Percentiles rank a stretch among this genome's conserved stretches.
phyloP scores from a whole-genome alignment of 1,140 invertebrate species.

The Leucophenga varia region DNA sequence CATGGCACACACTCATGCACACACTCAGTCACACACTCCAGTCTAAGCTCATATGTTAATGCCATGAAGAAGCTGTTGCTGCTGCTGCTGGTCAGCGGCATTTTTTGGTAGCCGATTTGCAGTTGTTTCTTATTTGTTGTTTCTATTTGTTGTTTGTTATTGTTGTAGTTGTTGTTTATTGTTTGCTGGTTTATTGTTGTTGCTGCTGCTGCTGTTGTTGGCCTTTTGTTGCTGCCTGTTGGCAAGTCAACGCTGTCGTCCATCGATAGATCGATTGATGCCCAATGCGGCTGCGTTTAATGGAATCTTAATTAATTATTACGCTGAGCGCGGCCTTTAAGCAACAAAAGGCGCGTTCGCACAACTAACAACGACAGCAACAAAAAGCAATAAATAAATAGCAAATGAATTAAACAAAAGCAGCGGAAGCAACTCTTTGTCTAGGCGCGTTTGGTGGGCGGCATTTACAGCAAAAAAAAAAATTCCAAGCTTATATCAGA shows the following conservation, averaged over 20 bases:
- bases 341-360: no score
- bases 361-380: no score
- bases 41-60: slow-evolving; percentile 42
- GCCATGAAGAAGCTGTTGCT: slow-evolving; percentile 13
- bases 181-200: slow-evolving; percentile 3
- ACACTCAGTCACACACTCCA: no score
- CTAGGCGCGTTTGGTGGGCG: no score
- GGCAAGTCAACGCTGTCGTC: no score
- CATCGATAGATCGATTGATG: slow-evolving; percentile 34
- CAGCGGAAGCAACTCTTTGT: no score
- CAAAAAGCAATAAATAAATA: no score
- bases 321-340: slow-evolving; percentile 30
- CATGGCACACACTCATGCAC: slow-evolving; percentile 16
- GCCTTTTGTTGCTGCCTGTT: slow-evolving; percentile 24
- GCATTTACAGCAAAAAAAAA: no score
- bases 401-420: no score
- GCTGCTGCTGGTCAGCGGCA: slow-evolving; percentile 24
- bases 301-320: slow-evolving; percentile 49
- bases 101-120: slow-evolving; percentile 34
- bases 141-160: slow-evolving; percentile 15
- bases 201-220: slow-evolving; percentile 17
- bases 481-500: no score
- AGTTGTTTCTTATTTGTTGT: no score
- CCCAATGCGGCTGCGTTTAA: slow-evolving; percentile 28
- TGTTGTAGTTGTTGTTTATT: slow-evolving; percentile 16